Base-by-base conservation (phyloP, 2,113 vertebrate genomes). In the Rana temporaria region DNA sequence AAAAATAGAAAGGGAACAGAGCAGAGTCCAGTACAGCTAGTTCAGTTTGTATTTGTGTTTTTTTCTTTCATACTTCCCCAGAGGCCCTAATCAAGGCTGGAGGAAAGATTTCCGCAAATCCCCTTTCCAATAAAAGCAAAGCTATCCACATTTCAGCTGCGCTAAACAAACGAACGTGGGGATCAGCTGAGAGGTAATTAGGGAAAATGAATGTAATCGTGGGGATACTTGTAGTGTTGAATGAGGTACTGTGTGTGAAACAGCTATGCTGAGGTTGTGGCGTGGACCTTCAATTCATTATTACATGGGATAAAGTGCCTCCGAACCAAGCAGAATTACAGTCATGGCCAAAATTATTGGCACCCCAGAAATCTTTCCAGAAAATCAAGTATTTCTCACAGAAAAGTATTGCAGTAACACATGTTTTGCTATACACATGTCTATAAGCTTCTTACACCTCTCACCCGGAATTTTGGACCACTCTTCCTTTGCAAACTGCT, bases 61-160 rank as follows among this genome's bases (percentile, higher is more conserved):
- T 80, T 59, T n/a, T 59, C 56, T 79, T 79, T 59, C 20, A 24
- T 60, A 22, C 14, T 15, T 70, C 78, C 78, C 66, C 67, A 22
- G n/a, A 32, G 78, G 12, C 34, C 32, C 22, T 62, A 80, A 70
- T 80, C 65, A 80, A 34, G 20, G 60, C 12, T 30, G 32, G 34
- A 57, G 11, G 18, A 53, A 79, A 57, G 64, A 67, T 53, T 59
- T 62, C 32, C 22, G 14, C 32, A 62, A 22, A 74, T 34, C 32
- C 56, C 65, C 15, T 20, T 20, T 79, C 77, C 77, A 69, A 69
- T 69, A 34, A 38, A 68, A 79, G 77, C 77, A 69, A 8, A 60
- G 20, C n/a, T 17, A 79, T 30, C 53, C 22, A 16, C 32, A 32
- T 34, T n/a, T 34, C 63, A 56, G 62, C 48, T n/a, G 22, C 8